Evolutionary conservation across 2,797 vertebrate genomes (phyloP).

Genomic region (Mormyrops boulengeri): DNA sequence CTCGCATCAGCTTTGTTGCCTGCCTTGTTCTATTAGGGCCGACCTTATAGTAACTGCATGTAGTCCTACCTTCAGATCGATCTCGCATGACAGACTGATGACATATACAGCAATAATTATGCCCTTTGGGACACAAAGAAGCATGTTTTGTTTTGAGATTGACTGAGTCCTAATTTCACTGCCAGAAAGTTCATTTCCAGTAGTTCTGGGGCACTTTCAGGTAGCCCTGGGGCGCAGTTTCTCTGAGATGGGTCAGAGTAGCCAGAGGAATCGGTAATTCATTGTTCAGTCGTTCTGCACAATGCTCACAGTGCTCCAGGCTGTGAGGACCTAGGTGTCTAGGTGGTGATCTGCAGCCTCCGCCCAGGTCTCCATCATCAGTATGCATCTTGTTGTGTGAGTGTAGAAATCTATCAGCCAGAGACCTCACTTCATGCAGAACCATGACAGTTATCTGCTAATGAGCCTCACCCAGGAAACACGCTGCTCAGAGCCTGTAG

Average conservation of each 20-base stretch:
- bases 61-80: background rate
- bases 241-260: background rate
- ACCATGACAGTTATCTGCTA: background rate
- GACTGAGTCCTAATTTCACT: background rate
- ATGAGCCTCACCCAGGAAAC: background rate
- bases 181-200: background rate
- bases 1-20: background rate
- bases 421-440: background rate
- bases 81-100: background rate
- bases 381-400: background rate
- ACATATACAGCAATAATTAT: conserved; percentile 20
- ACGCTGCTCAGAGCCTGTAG: background rate
- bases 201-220: background rate
- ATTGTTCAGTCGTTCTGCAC: background rate
- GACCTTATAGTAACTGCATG: background rate
- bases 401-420: background rate
- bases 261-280: background rate
- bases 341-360: background rate
- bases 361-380: background rate
- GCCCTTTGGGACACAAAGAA: conserved; percentile 8
- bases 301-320: background rate
- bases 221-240: background rate
- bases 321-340: background rate
- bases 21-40: background rate
- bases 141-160: background rate